Base-by-base conservation (phyloP, 2,113 vertebrate genomes). In the Otus sunia region DNA sequence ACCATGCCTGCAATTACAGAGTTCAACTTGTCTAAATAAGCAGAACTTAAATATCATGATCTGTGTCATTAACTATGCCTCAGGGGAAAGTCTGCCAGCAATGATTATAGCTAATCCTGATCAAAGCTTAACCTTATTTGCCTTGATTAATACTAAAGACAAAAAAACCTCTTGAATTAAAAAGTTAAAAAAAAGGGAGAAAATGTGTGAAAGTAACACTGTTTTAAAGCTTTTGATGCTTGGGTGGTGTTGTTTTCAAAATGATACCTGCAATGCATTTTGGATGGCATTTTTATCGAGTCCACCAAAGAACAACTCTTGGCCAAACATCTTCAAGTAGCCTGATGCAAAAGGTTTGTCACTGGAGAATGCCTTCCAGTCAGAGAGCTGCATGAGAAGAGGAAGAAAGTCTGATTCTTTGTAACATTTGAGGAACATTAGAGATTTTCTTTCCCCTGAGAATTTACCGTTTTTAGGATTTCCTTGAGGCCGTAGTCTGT, bases 1-100 rank as follows among this genome's bases (percentile, higher is more conserved):
- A 80, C 93, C 97, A 92, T 88, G 79, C 66, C 97, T 98, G 78
- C 52, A 98, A 97, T 96, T 92, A 91, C 52, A 96, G 29, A 97
- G 91, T 96, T 92, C 80, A 86, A 69, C 41, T 53, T 72, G 52
- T 77, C 82, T 95, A 90, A 97, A 89, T 66, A 94, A 58, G 63
- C 86, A 91, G 71, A 88, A 93, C 64, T 91, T 53, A 83, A 92
- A 80, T 69, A 94, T 49, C 73, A 68, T 49, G 90, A 73, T 74
- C 86, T 1, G 0, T 81, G 55, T 77, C 88, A 94, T 71, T 93
- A 96, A 76, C 62, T 85, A 20, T 15, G 87, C 90, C 64, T 62
- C 91, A 58, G 59, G 77, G 60, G 86, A 97, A 96, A 91, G 62
- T 55, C 78, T 94, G 89, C 47, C 62, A 88, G 71, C 49, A 45